Conservation (phyloP, 35 echinoderm and acorn worm genomes). For the Diadema setosum region DNA sequence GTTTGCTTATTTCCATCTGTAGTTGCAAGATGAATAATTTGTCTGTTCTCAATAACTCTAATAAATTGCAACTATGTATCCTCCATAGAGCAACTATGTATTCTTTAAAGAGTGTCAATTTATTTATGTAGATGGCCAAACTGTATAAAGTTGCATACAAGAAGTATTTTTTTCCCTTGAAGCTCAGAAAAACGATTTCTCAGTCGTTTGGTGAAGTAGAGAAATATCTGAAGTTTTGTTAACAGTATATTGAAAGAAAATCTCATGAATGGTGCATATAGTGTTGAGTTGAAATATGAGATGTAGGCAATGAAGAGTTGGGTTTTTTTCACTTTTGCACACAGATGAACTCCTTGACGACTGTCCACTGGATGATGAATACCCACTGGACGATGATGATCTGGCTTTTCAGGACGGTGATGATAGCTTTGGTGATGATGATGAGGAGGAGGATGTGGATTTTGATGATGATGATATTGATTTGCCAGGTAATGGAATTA, state of each 20-base stretch:
- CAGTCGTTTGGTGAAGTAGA: too few species aligned
- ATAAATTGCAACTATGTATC: background rate
- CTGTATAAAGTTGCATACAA: background rate
- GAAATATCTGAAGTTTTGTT: background rate
- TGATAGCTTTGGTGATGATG: background rate
- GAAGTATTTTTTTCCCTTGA: background rate
- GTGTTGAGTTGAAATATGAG: background rate
- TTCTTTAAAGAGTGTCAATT: background rate
- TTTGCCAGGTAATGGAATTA: background rate
- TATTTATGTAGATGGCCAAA: background rate
- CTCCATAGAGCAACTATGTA: background rate
- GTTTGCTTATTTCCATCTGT: background rate
- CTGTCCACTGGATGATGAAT: slow-evolving; percentile 11
- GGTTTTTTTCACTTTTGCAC: background rate
- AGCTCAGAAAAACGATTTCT: too few species aligned
- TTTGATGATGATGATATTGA: slow-evolving; percentile 5
- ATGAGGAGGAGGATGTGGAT: background rate
- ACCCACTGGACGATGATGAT: slow-evolving; percentile 14
- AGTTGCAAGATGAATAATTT: background rate
- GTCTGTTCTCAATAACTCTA: background rate
- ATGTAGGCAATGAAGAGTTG: background rate
- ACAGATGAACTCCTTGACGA: background rate
- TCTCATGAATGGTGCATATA: background rate
- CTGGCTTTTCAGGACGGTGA: background rate
- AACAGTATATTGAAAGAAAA: background rate